These are phyloP conservation scores for Heliconius himera DNA, from an alignment of 1,140 invertebrate genomes.

Conservation along the genomic window DNA sequence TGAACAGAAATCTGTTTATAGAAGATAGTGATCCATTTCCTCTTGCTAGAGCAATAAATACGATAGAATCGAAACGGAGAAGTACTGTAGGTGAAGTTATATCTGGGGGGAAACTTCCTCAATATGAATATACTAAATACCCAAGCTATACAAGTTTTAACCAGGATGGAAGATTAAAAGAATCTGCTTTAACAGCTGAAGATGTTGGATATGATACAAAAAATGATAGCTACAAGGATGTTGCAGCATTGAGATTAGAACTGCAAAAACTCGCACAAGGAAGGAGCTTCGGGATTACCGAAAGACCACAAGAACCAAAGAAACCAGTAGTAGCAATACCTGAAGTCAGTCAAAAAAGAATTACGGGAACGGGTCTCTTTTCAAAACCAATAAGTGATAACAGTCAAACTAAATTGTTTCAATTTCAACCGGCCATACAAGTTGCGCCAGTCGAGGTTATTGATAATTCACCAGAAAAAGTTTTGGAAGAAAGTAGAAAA, in stretches of 20 bases:
- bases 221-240: conserved; percentile 71
- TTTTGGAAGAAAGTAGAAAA: conserved; percentile 52
- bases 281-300: conserved; percentile 53
- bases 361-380: conserved; percentile 28
- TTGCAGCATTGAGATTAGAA: conserved; percentile 62
- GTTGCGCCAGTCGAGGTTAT: conserved; percentile 59
- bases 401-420: conserved; percentile 50
- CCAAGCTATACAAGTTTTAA: conserved; percentile 86
- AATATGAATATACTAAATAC: conserved; percentile 80
- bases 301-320: conserved; percentile 45
- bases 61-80: conserved; percentile 86
- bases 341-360: conserved; percentile 46
- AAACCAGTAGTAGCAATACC: conserved; percentile 49
- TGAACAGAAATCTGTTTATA: conserved; percentile 83
- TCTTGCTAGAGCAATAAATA: conserved; percentile 83
- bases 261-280: conserved; percentile 54
- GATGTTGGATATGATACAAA: conserved; percentile 79
- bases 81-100: conserved; percentile 85
- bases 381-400: conserved; percentile 31
- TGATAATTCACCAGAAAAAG: conserved; percentile 61
- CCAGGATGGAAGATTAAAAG: conserved; percentile 82
- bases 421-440: conserved; percentile 64
- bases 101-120: conserved; percentile 82
- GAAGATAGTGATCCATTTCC: conserved; percentile 83
- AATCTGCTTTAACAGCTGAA: conserved; percentile 80